Evolutionary conservation across 2,888 invertebrate species (phyloP).

Genomic region (Dryobota labecula): DNA sequence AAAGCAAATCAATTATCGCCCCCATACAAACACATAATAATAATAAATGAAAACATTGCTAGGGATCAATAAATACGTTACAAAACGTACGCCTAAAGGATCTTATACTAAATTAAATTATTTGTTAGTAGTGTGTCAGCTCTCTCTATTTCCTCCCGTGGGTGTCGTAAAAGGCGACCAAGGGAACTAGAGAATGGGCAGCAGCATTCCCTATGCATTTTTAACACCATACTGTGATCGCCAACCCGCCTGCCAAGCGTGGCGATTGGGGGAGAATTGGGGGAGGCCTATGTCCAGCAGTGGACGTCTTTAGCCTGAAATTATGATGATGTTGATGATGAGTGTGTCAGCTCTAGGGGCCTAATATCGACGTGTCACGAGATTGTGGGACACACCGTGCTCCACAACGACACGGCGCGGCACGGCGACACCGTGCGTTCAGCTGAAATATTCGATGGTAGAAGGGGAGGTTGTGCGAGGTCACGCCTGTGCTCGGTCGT

Average conservation of each 20-base stretch:
- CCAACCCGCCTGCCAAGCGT: too few relatives aligned
- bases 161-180: too few relatives aligned
- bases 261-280: too few relatives aligned
- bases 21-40: constrained; percentile 9
- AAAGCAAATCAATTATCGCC: constrained; percentile 12
- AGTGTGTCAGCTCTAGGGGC: constrained; percentile 48
- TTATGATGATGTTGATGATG: too few relatives aligned
- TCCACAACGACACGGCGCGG: constrained; percentile 52
- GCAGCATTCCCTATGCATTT: too few relatives aligned
- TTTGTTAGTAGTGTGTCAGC: constrained; percentile 56
- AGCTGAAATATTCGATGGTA: constrained; percentile 84
- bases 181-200: too few relatives aligned
- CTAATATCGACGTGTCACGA: constrained; percentile 74
- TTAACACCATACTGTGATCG: too few relatives aligned
- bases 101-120: constrained; percentile 63
- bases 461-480: constrained; percentile 88
- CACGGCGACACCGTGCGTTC: constrained; percentile 84
- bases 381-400: constrained; percentile 68
- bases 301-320: too few relatives aligned
- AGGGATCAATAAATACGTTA: constrained; percentile 47
- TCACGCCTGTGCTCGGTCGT: constrained; percentile 85
- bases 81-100: constrained; percentile 29
- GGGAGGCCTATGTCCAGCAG: too few relatives aligned
- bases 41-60: constrained; percentile 35
- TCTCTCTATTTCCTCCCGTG: too few relatives aligned